Evolutionary conservation across 35 echinoderm and acorn worm species (phyloP).

Genomic region (Apostichopus californicus): DNA sequence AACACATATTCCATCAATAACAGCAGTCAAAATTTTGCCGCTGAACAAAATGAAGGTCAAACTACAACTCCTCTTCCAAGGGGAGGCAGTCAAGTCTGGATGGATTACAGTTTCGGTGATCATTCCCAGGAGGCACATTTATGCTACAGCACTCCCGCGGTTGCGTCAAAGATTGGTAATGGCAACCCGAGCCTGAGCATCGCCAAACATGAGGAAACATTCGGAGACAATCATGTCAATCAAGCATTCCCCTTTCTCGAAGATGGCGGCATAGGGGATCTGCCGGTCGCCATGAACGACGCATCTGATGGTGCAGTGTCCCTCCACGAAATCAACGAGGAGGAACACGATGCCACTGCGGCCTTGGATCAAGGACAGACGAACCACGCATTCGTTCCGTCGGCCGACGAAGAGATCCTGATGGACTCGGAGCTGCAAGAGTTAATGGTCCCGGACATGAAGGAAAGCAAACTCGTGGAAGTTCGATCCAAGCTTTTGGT

Average conservation of each 20-base stretch:
- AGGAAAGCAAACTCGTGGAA: conserved; percentile 55
- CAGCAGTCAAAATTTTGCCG: not conserved
- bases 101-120: too few relatives aligned
- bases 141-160: too few relatives aligned
- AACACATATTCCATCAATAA: not conserved
- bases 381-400: not conserved
- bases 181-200: too few relatives aligned
- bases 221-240: too few relatives aligned
- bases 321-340: not conserved
- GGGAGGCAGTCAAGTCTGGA: not conserved
- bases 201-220: too few relatives aligned
- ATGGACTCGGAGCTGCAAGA: conserved; percentile 32
- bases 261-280: not conserved
- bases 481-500: conserved; percentile 73
- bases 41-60: not conserved
- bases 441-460: conserved; percentile 55
- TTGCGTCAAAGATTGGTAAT: too few relatives aligned
- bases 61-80: not conserved
- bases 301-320: not conserved
- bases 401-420: not conserved
- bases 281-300: not conserved
- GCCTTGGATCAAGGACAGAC: not conserved
- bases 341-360: not conserved
- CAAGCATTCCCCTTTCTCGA: too few relatives aligned
- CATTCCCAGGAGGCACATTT: too few relatives aligned